Evolutionary conservation across 2,888 invertebrate species (phyloP).

Genomic region (Bellardia bayeri): DNA sequence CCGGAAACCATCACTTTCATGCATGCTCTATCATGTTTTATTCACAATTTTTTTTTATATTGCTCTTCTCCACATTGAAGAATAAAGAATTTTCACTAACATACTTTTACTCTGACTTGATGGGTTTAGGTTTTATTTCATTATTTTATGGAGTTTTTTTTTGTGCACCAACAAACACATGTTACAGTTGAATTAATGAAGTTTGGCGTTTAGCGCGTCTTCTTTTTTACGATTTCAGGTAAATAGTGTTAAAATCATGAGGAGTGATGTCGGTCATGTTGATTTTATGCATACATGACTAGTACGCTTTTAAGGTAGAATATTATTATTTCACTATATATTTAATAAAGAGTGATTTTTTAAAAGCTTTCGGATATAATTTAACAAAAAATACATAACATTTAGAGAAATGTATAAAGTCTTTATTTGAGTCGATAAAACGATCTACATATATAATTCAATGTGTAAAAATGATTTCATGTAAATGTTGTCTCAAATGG

Average conservation of each 20-base stretch:
- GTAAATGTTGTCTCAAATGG: too few species aligned
- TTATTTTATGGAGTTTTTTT: conserved; percentile 10
- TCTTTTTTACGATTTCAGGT: conserved; percentile 16
- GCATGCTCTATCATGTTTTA: conserved; percentile 30
- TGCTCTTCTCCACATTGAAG: neutral
- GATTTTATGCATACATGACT: conserved; percentile 26
- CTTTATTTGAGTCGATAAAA: too few species aligned
- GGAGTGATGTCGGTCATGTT: conserved; percentile 15
- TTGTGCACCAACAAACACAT: neutral
- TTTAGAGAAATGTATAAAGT: too few species aligned
- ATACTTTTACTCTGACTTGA: conserved; percentile 12
- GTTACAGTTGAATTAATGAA: conserved; percentile 16
- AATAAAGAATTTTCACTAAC: neutral
- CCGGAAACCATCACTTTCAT: conserved; percentile 51
- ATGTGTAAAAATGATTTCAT: too few species aligned
- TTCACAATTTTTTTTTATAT: neutral
- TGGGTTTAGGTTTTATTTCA: conserved; percentile 35
- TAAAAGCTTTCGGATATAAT: too few species aligned
- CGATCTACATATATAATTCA: too few species aligned
- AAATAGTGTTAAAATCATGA: conserved; percentile 23
- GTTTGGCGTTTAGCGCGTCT: neutral
- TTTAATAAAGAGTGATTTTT: neutral
- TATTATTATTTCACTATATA: neutral
- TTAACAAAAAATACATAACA: too few species aligned
- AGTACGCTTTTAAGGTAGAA: neutral